Base-by-base conservation (phyloP, 1,140 invertebrate genomes). In the Lerema accius region DNA sequence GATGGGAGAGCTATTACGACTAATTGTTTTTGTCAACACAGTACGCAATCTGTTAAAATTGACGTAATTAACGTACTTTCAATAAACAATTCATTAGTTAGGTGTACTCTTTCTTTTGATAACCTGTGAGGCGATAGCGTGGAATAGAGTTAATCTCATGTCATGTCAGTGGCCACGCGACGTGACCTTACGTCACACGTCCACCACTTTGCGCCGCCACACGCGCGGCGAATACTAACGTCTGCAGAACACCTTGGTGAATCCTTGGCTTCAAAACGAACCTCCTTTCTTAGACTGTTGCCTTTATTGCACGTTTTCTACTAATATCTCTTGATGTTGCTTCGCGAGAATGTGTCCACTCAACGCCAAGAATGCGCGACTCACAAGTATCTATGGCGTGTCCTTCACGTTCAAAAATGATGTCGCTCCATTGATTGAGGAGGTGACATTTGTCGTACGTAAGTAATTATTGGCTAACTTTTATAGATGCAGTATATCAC, bases 251-350 rank as follows among this genome's bases (percentile, higher is more conserved):
- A 82, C 87, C 87, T 90, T 90, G 87, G 78, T 84, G 65, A 69
- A 90, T 90, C 88, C 88, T 90, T 90, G 88, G 88, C 88, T 90
- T 90, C 86, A 90, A 90, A 90, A 89, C 84, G 84, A 73, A 86
- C 69, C 86, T 85, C 88, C 86, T 89, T 90, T 86, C 86, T 84
- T 84, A 86, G 70, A 79, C 78, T 69, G 76, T 87, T 83, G 80
- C 82, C 78, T 81, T 81, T 80, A 76, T 81, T 80, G 75, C 71
- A 78, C 73, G 72, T 75, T 79, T 73, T 80, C 70, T 74, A 77
- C 76, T 74, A 48, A 48, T 59, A 49, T 59, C 56, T 59, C 17
- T 48, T 16, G 35, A 23, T 37, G 55, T 58, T 26, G n/a, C 28
- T 58, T 10, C n/a, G 32, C 10, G 28, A 35, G 28, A 58, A 46